Evolutionary conservation across 2,888 invertebrate species (phyloP), one percentile per base, ranked within the genome.

Genomic region (Philhelius pedissequus): DNA sequence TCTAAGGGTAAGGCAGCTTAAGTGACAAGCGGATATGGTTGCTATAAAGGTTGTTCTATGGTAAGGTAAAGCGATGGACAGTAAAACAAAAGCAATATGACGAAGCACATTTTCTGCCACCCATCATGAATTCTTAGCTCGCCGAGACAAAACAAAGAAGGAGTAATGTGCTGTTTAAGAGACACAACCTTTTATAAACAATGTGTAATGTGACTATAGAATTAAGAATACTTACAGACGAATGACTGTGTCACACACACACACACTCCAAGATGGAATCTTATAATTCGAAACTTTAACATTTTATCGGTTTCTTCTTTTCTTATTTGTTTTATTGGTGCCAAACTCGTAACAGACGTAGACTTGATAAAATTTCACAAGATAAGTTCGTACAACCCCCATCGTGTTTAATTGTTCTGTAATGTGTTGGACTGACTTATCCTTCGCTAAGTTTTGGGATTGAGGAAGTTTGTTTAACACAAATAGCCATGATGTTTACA

Each of bases 141-240:
- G 22, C n/a, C n/a, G n/a, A n/a, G 2, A n/a, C 22, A 50, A 54
- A 62, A 56, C 60, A 60, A 45, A 52, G 43, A 30, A 62, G n/a
- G 13, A 8, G 32, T 50, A 8, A 15, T 40, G 40, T 40, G 2
- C 15, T 40, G 27, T 60, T 68, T 60, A 45, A 68, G 74, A 68
- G 74, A 48, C 52, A 54, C 50, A 25, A 27, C 48, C 56, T 64
- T n/a, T 52, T 69, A 58, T 52, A 75, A 71, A 45, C 58, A 76
- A 52, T 64, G 56, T 75, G 75, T 66, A 70, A 75, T 80, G n/a
- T n/a, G 66, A 58, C 38, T 52, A 62, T 66, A 35, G 58, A 58
- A 54, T 81, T 71, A 58, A 80, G 40, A 64, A 45, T 58, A 18
- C 18, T n/a, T 25, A 22, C 8, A n/a, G 45, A 20, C 4, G 50